Percentiles rank a stretch among this genome's conserved stretches.
Evolutionary conservation across 37 sponge, comb jelly and placozoan species (phyloP).

Genomic region (Diacarnus erythraeanus): DNA sequence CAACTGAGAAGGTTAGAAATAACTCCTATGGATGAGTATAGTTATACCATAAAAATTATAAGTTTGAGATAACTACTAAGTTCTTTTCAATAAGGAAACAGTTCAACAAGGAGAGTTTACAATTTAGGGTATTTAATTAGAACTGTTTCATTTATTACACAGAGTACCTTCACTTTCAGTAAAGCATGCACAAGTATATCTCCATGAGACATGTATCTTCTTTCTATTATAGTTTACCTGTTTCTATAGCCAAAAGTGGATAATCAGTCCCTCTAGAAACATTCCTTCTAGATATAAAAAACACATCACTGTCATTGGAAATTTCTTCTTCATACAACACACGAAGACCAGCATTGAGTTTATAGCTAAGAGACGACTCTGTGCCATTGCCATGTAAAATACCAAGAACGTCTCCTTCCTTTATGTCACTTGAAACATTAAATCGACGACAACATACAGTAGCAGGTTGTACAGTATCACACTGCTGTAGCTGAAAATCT

Average conservation of each 20-base stretch:
- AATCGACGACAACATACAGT: neutral
- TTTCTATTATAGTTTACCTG: neutral
- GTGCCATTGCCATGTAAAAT: neutral
- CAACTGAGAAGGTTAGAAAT: neutral
- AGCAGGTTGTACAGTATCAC: neutral
- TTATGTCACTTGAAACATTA: neutral
- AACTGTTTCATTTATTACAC: no score
- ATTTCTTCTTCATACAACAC: neutral
- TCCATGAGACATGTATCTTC: no score
- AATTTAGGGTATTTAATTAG: no score
- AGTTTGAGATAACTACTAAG: no score
- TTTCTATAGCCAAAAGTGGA: neutral
- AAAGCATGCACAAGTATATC: no score
- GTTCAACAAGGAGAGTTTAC: no score
- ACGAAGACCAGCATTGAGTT: neutral
- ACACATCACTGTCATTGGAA: no score
- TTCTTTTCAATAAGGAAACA: neutral
- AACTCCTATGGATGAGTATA: neutral
- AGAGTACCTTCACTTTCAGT: no score
- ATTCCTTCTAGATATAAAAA: no score
- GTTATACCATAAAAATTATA: no score
- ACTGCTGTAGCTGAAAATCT: neutral
- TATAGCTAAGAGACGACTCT: neutral
- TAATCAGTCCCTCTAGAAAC: neutral
- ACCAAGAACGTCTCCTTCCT: neutral